Percentiles rank a stretch among this genome's conserved stretches.
phyloP scores from a whole-genome alignment of 2,888 invertebrate genomes.

The Lepas anatifera region DNA sequence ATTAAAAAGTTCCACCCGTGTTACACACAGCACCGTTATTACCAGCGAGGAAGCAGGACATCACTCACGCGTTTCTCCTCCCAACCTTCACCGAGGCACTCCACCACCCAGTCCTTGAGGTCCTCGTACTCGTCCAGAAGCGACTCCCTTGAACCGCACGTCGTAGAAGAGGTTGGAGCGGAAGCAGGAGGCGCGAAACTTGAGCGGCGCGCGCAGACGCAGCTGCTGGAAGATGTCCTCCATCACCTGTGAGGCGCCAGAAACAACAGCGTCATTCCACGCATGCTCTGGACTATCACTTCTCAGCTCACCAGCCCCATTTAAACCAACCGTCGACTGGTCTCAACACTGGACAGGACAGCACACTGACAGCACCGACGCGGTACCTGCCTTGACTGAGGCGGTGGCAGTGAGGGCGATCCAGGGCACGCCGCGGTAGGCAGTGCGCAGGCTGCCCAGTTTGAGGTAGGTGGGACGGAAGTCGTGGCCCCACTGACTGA shows the following conservation, averaged over 20 bases:
- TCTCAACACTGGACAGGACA: too few relatives aligned
- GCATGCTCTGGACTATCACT: too few relatives aligned
- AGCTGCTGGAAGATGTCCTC: constrained; percentile 69
- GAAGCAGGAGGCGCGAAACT: constrained; percentile 78
- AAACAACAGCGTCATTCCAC: too few relatives aligned
- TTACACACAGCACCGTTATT: too few relatives aligned
- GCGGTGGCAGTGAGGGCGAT: constrained; percentile 96
- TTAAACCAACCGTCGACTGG: too few relatives aligned
- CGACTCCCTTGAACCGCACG: constrained; percentile 72
- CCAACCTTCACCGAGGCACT: constrained; percentile 47
- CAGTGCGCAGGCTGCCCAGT: constrained; percentile 53
- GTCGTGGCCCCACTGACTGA: constrained; percentile 98
- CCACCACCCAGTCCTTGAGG: constrained; percentile 56
- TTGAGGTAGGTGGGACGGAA: constrained; percentile 77
- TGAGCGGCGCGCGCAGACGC: constrained; percentile 49
- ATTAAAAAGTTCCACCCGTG: too few relatives aligned
- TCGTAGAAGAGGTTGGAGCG: constrained; percentile 90
- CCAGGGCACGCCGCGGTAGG: constrained; percentile 59
- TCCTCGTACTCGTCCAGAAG: constrained; percentile 69
- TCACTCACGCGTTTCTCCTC: constrained; percentile 27
- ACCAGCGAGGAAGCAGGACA: too few relatives aligned
- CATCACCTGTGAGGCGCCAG: constrained; percentile 46
- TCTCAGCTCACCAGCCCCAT: too few relatives aligned
- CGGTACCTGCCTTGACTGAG: constrained; percentile 42
- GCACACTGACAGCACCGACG: not conserved